Evolutionary conservation across 2,113 vertebrate species (phyloP).

Genomic region (Dipodomys spectabilis): DNA sequence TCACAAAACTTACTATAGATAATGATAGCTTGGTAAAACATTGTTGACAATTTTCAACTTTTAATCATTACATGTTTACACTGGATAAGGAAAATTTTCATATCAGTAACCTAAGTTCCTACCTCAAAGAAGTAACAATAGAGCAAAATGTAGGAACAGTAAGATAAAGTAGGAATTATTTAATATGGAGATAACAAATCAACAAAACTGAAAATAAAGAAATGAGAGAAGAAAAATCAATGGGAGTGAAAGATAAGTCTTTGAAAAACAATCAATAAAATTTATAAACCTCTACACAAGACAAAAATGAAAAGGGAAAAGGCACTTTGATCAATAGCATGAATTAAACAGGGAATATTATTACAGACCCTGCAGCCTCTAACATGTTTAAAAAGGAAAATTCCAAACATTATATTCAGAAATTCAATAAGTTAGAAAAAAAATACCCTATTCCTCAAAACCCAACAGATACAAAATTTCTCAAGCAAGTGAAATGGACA

Average conservation of each 20-base stretch:
- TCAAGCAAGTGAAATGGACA: background rate
- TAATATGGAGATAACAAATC: background rate
- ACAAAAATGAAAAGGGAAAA: background rate
- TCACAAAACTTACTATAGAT: background rate
- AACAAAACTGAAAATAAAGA: constrained; percentile 9
- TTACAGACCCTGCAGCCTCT: background rate
- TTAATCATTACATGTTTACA: background rate
- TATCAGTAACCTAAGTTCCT: background rate
- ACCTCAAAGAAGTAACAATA: background rate
- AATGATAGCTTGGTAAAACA: background rate
- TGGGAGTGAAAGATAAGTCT: background rate
- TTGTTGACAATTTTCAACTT: background rate
- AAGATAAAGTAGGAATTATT: background rate
- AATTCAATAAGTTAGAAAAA: background rate
- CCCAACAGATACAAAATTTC: background rate
- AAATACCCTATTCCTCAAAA: background rate
- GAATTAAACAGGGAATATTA: background rate
- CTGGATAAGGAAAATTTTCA: background rate
- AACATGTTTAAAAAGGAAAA: background rate
- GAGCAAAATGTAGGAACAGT: background rate
- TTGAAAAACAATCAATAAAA: background rate
- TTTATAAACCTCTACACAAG: background rate
- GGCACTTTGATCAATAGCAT: background rate
- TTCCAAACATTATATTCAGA: background rate
- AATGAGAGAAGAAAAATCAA: background rate